Percentiles rank a stretch among this genome's conserved stretches.
These are phyloP conservation scores for Eretmochelys imbricata DNA, from an alignment of 2,113 vertebrate species.

Conservation along the genomic window DNA sequence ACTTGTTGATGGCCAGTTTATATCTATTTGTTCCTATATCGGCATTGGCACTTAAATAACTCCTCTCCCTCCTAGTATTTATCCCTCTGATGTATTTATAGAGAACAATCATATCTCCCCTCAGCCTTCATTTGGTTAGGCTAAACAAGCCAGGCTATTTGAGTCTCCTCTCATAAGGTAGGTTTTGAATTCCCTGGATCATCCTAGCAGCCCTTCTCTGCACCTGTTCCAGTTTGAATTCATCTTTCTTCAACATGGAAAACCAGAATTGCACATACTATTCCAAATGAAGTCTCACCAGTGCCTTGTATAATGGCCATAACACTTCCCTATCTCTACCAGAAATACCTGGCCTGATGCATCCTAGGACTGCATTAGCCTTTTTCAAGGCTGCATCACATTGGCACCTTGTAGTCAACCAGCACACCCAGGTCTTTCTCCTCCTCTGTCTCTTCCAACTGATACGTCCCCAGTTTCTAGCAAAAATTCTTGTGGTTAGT, in stretches of 20 bases:
- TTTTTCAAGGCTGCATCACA: not conserved
- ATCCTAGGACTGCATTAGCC: not conserved
- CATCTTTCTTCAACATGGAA: not conserved
- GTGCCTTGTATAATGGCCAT: too few relatives aligned
- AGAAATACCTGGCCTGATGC: not conserved
- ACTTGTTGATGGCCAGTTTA: not conserved
- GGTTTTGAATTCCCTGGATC: not conserved
- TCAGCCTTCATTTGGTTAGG: not conserved
- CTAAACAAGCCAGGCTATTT: not conserved
- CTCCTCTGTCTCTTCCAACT: not conserved
- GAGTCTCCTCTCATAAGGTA: not conserved
- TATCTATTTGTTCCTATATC: not conserved
- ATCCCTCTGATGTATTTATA: not conserved
- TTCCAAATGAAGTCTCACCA: too few relatives aligned
- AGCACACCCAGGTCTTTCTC: not conserved
- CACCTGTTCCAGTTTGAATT: not conserved
- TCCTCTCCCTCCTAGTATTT: too few relatives aligned
- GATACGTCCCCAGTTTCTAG: not conserved
- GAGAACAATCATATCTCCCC: not conserved
- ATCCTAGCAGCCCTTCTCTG: not conserved
- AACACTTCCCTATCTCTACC: too few relatives aligned
- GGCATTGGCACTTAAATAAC: not conserved
- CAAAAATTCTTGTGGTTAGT: not conserved
- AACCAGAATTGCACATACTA: not conserved
- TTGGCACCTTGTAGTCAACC: not conserved